These are phyloP conservation scores for Myathropa florea DNA, from an alignment of 2,888 invertebrate species.

Conservation along the genomic window DNA sequence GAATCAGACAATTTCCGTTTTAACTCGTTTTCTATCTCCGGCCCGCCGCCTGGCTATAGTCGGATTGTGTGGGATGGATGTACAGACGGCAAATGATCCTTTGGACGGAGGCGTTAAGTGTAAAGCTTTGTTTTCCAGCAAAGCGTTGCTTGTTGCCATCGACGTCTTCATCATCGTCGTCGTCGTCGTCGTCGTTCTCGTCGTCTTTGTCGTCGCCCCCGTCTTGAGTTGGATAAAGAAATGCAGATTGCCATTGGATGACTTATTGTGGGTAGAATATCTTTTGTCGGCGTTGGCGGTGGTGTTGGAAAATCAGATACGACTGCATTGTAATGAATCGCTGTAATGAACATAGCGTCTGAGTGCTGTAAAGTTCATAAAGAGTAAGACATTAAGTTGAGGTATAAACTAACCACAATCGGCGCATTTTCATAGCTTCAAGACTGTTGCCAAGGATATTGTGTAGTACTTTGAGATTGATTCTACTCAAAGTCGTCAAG, in stretches of 20 bases:
- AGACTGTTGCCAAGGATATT: too few relatives aligned
- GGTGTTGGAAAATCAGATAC: background rate
- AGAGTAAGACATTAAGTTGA: too few relatives aligned
- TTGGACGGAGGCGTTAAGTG: constrained; percentile 50
- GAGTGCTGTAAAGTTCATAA: too few relatives aligned
- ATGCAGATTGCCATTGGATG: constrained; percentile 42
- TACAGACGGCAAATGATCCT: constrained; percentile 32
- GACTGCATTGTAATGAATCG: background rate
- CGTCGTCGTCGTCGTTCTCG: background rate
- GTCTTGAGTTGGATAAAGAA: constrained; percentile 22
- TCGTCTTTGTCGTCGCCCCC: background rate
- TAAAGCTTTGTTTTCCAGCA: constrained; percentile 42
- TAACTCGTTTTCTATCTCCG: constrained; percentile 70
- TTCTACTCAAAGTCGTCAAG: too few relatives aligned
- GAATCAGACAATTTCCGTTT: constrained; percentile 65
- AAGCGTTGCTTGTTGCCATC: constrained; percentile 12
- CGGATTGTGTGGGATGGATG: constrained; percentile 15
- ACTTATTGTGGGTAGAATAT: constrained; percentile 31
- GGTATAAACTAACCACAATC: too few relatives aligned
- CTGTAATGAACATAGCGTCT: background rate
- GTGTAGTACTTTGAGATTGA: too few relatives aligned
- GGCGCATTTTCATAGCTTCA: too few relatives aligned
- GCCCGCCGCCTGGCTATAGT: constrained; percentile 44
- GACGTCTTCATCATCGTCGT: background rate
- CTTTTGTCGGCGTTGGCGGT: background rate